phyloP scores from a whole-genome alignment of 2,797 vertebrate genomes.

The Periparus ater region DNA sequence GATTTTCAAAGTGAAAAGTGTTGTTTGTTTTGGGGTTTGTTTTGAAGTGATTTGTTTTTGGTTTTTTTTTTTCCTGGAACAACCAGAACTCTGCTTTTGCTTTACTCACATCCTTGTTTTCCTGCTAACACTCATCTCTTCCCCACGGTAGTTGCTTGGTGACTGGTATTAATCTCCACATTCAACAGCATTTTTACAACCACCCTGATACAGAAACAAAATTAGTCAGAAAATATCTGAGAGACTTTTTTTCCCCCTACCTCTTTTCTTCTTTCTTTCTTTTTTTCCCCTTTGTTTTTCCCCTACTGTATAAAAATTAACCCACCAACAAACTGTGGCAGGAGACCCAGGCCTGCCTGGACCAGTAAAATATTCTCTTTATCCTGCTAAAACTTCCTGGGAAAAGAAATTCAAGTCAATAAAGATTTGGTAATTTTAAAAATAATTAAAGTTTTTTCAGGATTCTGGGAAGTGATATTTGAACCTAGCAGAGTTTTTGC shows the following conservation, averaged over 20 bases:
- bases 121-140: background rate
- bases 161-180: background rate
- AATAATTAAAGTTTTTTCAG: background rate
- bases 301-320: background rate
- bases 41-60: background rate
- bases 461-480: background rate
- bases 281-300: fast-evolving
- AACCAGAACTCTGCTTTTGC: background rate
- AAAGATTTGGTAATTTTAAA: background rate
- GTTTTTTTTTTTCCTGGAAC: background rate
- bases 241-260: fast-evolving
- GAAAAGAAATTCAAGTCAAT: background rate
- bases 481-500: background rate
- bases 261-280: fast-evolving
- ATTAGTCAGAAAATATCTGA: background rate
- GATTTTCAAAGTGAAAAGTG: background rate
- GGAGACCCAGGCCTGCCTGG: background rate
- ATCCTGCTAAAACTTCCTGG: background rate
- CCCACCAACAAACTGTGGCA: background rate
- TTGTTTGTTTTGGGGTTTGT: slow-evolving; percentile 48
- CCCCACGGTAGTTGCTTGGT: background rate
- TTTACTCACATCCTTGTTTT: background rate
- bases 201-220: background rate
- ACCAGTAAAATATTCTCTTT: background rate
- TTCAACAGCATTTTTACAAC: background rate